Evolutionary conservation across 2,797 vertebrate genomes (phyloP), one percentile per base, ranked within the genome.

Genomic region (Sciurus vulgaris): DNA sequence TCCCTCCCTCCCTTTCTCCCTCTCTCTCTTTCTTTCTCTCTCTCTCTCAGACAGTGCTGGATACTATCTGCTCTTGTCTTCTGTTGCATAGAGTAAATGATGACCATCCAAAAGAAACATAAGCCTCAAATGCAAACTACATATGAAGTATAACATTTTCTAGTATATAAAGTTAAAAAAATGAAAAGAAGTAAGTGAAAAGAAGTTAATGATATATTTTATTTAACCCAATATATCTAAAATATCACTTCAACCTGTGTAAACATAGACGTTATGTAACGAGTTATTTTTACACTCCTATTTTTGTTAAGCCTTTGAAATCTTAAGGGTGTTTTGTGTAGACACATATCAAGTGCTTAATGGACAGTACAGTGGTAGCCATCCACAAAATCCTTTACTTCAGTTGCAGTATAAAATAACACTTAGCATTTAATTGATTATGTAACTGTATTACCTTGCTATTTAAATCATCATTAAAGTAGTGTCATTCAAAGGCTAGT

Each of bases 281-380:
- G 70, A 96, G 28, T 56, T 81, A 63, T 76, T 95, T 95, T 96
- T 79, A n/a, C 10, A 49, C 54, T 88, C 44, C 65, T 93, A 24
- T 9, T 63, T 87, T 92, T 59, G 15, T 72, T 13, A 76, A 59
- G 44, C 30, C 51, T 86, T 89, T 35, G 44, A 72, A 86, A 78
- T 51, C 38, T 38, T 74, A 7, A 51, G 22, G 44, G 35, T 88
- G 51, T 91, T 91, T 93, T 73, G 13, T 54, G 12, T 54, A 54
- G 24, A 22, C 24, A 49, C 5, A 9, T 85, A 51, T 77, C 28
- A 88, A 82, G 33, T 51, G 41, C 8, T 78, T 54, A 82, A 5
- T 22, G 67, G 13, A 81, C 24, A 51, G 28, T n/a, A 54, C 22
- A 20, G 0, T 26, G 59, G 26, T 51, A 77, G 10, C 6, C 77